phyloP scores from a whole-genome alignment of 2,888 invertebrate species.

The Napeogenes sylphis region DNA sequence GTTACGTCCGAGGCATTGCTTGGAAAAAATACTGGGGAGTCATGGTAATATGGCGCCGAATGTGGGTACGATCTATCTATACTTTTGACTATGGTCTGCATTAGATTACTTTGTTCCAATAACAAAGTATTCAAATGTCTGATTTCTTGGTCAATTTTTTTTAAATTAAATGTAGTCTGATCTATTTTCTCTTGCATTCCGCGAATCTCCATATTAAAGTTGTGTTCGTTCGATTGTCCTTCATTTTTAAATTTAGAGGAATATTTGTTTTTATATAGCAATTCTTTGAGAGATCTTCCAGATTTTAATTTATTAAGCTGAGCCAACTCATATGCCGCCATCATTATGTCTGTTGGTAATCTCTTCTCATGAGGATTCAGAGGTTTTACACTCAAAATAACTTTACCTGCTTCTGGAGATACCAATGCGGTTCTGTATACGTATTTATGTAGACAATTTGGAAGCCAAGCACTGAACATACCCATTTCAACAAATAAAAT shows the following conservation, averaged over 20 bases:
- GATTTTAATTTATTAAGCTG: conserved; percentile 83
- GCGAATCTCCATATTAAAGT: conserved; percentile 76
- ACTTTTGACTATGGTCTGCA: conserved; percentile 58
- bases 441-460: conserved; percentile 84
- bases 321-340: conserved; percentile 88
- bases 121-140: conserved; percentile 79
- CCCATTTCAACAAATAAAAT: conserved; percentile 91
- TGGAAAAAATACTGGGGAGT: conserved; percentile 58
- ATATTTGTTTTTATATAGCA: conserved; percentile 77
- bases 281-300: conserved; percentile 80
- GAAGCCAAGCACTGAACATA: conserved; percentile 86
- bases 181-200: conserved; percentile 83
- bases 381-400: conserved; percentile 88
- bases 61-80: conserved; percentile 45
- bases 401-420: conserved; percentile 88
- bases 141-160: conserved; percentile 82
- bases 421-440: conserved; percentile 88
- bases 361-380: conserved; percentile 89
- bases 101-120: conserved; percentile 61
- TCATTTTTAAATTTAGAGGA: conserved; percentile 81
- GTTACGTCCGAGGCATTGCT: conserved; percentile 43
- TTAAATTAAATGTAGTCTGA: conserved; percentile 83
- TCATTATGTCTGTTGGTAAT: conserved; percentile 86
- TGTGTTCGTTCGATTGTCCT: conserved; percentile 57
- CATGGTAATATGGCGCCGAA: conserved; percentile 47